A percentile compares a stretch with the other conserved stretches of the same genome.
These are phyloP conservation scores for Mustela nigripes DNA, from an alignment of 2,113 vertebrate species.

Conservation along the genomic window DNA sequence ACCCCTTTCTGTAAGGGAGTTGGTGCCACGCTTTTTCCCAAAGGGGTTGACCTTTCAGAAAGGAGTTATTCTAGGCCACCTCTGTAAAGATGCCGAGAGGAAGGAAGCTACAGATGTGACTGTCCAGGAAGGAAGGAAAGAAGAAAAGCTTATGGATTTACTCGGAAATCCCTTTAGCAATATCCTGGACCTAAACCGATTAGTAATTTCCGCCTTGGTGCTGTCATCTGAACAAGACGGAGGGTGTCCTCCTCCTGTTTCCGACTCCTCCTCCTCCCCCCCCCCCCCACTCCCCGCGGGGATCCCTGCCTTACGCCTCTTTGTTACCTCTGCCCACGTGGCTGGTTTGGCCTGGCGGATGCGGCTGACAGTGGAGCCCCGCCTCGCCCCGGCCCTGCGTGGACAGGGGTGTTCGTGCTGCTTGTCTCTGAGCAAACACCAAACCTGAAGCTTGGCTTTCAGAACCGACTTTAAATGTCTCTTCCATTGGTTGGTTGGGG, in stretches of 20 bases:
- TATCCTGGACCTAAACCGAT: not conserved
- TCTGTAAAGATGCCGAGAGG: not conserved
- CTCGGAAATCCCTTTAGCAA: not conserved
- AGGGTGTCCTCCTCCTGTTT: not conserved
- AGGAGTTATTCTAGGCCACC: not conserved
- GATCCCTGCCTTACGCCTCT: not conserved
- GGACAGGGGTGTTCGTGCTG: not conserved
- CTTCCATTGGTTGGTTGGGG: fast-evolving
- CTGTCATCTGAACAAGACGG: not conserved
- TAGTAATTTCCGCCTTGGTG: not conserved
- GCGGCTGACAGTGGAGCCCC: not conserved
- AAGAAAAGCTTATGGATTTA: not conserved
- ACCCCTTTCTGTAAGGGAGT: not conserved
- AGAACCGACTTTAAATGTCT: not conserved
- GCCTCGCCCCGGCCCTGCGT: fast-evolving
- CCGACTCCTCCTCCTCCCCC: not conserved
- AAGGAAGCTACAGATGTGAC: not conserved
- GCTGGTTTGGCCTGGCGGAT: not conserved
- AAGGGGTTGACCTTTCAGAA: not conserved
- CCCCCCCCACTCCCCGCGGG: not conserved
- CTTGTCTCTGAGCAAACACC: not conserved
- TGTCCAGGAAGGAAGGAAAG: not conserved
- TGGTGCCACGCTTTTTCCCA: not conserved
- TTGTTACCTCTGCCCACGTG: not conserved
- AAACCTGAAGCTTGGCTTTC: not conserved